Percentiles rank a stretch among this genome's conserved stretches.
phyloP scores from a whole-genome alignment of 1,140 invertebrate species.

The Heliconius hermathena region DNA sequence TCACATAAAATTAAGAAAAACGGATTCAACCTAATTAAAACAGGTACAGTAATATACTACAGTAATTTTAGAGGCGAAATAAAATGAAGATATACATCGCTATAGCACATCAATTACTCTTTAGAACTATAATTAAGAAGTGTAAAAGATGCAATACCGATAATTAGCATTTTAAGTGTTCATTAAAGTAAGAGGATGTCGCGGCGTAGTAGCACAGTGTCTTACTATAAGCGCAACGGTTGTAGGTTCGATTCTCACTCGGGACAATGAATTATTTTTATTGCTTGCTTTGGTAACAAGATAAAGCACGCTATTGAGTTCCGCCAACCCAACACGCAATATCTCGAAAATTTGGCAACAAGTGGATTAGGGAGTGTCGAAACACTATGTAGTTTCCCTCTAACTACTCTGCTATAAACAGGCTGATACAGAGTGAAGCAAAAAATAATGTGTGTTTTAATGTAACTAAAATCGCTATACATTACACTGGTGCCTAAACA shows the following conservation, averaged over 20 bases:
- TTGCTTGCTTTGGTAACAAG: too few relatives aligned
- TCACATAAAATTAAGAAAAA: background rate
- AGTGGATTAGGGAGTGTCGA: too few relatives aligned
- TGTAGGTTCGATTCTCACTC: too few relatives aligned
- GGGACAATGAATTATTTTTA: too few relatives aligned
- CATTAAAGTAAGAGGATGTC: background rate
- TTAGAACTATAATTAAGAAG: conserved; percentile 8
- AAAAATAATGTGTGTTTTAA: background rate
- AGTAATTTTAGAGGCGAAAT: background rate
- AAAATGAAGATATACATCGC: conserved; percentile 6
- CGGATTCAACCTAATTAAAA: background rate
- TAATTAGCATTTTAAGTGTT: background rate
- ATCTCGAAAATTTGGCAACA: too few relatives aligned
- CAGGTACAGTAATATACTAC: background rate
- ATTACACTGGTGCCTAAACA: background rate
- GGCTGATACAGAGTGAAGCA: too few relatives aligned
- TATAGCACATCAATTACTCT: conserved; percentile 1
- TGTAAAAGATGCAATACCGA: background rate
- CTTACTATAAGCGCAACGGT: too few relatives aligned
- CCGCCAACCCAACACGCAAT: too few relatives aligned
- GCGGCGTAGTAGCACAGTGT: too few relatives aligned
- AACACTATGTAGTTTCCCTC: too few relatives aligned
- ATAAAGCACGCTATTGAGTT: too few relatives aligned
- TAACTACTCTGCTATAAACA: too few relatives aligned
- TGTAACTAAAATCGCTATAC: background rate